Evolutionary conservation across 2,888 invertebrate species (phyloP), one percentile per base, ranked within the genome.

Genomic region (Trachelus troglodyta): DNA sequence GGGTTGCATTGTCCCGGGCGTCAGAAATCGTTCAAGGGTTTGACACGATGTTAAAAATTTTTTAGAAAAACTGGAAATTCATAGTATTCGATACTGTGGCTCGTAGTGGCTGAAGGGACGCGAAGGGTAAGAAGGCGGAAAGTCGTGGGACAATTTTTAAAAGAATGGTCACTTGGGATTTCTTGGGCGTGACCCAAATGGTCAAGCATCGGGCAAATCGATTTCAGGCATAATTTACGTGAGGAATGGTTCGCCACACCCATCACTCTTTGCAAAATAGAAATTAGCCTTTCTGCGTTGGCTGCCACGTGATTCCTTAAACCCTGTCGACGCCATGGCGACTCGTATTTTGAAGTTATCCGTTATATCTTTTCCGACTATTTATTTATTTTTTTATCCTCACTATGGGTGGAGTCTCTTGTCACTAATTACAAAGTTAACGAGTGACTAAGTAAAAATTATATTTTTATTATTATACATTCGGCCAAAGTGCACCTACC

Each of bases 221-320:
- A 82, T 87, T 86, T 86, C 86, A 86, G 84, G 85, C 84, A 77
- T 83, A 82, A 87, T 87, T 88, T 82, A 85, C 83, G 77, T 79
- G 80, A 82, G 56, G 56, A 56, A 56, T 56, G 56, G 56, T 56
- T 56, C 56, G 56, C 56, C 56, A 56, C 56, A 56, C 56, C 56
- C 56, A 56, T 56, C 56, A 2, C 56, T 56, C 56, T 56, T 56
- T 56, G 56, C 56, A 56, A 56, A 56, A 56, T 56, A 56, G 56
- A 56, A 56, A 56, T 56, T 56, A 56, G 56, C 56, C 56, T 56
- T 56, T 56, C 23, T 23, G 9, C 56, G 23, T 23, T 23, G 56
- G 56, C 56, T 56, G 56, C 56, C 56, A 56, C 56, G 56, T 56
- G 56, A 23, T 56, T 23, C 56, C 23, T 9, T 23, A 23, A 56